Percentiles rank a stretch among this genome's conserved stretches.
Evolutionary conservation across 2,113 vertebrate species (phyloP).

Genomic region (Triplophysa dalaica): DNA sequence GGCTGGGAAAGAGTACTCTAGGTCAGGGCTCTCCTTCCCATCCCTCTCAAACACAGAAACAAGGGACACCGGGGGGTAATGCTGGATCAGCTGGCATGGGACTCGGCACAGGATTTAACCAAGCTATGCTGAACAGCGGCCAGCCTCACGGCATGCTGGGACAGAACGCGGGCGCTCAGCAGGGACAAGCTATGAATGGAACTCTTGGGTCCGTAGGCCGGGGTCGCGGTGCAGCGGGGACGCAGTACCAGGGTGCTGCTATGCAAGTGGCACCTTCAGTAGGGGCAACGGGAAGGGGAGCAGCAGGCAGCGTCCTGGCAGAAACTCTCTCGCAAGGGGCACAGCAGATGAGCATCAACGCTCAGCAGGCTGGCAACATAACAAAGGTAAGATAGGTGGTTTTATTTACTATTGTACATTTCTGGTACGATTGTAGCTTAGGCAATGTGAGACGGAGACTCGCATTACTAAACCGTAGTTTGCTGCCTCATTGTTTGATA

Average conservation of each 20-base stretch:
- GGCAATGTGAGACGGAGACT: background rate
- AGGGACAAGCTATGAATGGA: conserved; percentile 94
- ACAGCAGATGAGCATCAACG: conserved; percentile 85
- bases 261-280: conserved; percentile 78
- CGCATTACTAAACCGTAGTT: background rate
- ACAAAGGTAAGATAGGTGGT: conserved; percentile 83
- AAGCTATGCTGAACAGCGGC: conserved; percentile 88
- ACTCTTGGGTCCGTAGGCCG: conserved; percentile 86
- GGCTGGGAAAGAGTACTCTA: conserved; percentile 84
- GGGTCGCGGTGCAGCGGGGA: conserved; percentile 82
- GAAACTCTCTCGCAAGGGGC: conserved; percentile 93
- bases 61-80: conserved; percentile 76
- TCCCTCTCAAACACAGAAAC: conserved; percentile 92
- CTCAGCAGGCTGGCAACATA: conserved; percentile 72
- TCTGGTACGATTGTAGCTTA: too few species aligned
- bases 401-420: background rate
- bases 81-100: conserved; percentile 82
- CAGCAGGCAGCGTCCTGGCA: conserved; percentile 85
- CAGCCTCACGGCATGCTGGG: conserved; percentile 85
- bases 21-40: conserved; percentile 85
- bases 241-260: conserved; percentile 84
- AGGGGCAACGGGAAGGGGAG: conserved; percentile 65
- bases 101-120: conserved; percentile 87
- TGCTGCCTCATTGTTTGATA: conserved; percentile 25
- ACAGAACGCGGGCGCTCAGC: conserved; percentile 81